phyloP scores from a whole-genome alignment of 1,140 invertebrate genomes.

The Sitophilus oryzae region DNA sequence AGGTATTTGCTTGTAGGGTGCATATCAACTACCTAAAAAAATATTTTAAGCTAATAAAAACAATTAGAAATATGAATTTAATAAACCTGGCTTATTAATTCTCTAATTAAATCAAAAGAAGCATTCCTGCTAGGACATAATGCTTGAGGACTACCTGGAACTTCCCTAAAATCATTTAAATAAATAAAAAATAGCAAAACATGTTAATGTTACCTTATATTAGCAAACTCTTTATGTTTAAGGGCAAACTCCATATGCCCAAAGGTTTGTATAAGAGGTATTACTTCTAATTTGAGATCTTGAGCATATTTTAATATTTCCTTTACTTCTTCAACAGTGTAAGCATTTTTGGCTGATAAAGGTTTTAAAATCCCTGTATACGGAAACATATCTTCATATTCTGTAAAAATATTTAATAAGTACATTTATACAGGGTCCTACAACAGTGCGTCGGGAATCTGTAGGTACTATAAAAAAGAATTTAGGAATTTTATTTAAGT shows the following conservation, averaged over 20 bases:
- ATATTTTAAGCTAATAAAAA: slow-evolving; percentile 8
- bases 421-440: neutral
- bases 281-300: slow-evolving; percentile 66
- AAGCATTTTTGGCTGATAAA: slow-evolving; percentile 71
- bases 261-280: slow-evolving; percentile 93
- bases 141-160: slow-evolving; percentile 68
- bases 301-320: slow-evolving; percentile 59
- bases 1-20: slow-evolving; percentile 44
- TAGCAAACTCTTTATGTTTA: slow-evolving; percentile 70
- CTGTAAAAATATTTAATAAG: slow-evolving; percentile 54
- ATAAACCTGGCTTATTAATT: slow-evolving; percentile 81
- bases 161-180: slow-evolving; percentile 55
- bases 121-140: slow-evolving; percentile 74
- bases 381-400: slow-evolving; percentile 99
- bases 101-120: slow-evolving; percentile 63
- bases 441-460: too few species aligned
- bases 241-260: slow-evolving; percentile 90
- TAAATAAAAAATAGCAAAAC: neutral
- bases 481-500: too few species aligned
- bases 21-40: slow-evolving; percentile 57
- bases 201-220: slow-evolving; percentile 47
- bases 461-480: too few species aligned
- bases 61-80: neutral
- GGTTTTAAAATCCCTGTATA: slow-evolving; percentile 63
- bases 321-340: slow-evolving; percentile 62